phyloP scores from a whole-genome alignment of 2,113 vertebrate species.

The Thryonomys swinderianus region DNA sequence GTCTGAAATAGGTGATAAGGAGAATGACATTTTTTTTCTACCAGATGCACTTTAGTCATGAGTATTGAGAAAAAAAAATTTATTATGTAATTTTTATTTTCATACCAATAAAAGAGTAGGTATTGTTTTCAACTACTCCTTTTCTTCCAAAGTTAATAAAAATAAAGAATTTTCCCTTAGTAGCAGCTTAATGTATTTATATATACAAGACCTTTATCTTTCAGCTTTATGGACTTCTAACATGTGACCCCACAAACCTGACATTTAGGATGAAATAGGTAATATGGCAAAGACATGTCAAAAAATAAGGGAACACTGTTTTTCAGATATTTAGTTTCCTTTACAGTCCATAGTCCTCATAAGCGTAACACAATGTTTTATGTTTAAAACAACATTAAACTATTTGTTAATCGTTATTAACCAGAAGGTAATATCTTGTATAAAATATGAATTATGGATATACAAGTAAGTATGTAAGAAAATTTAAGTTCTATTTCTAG shows the following conservation, averaged over 20 bases:
- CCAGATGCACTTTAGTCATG: not conserved
- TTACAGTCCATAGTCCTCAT: not conserved
- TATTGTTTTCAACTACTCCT: slow-evolving; percentile 38
- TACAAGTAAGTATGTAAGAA: not conserved
- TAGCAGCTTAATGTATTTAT: slow-evolving; percentile 26
- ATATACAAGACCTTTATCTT: slow-evolving; percentile 43
- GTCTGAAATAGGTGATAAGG: not conserved
- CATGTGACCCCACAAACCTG: not conserved
- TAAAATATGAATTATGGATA: slow-evolving; percentile 59
- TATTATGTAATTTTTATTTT: not conserved
- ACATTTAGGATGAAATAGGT: slow-evolving; percentile 44
- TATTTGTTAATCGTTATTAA: slow-evolving; percentile 63
- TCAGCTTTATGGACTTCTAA: slow-evolving; percentile 34
- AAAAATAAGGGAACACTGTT: slow-evolving; percentile 24
- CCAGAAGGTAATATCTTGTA: slow-evolving; percentile 30
- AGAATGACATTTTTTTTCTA: slow-evolving; percentile 60
- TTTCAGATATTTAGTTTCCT: not conserved
- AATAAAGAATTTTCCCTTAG: slow-evolving; percentile 12
- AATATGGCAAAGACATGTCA: not conserved
- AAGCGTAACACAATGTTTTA: slow-evolving; percentile 1
- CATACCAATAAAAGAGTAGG: not conserved
- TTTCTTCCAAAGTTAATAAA: slow-evolving; percentile 62
- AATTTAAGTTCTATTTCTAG: slow-evolving; percentile 58
- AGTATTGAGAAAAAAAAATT: slow-evolving; percentile 44
- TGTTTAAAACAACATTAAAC: slow-evolving; percentile 50